Evolutionary conservation across 2,113 vertebrate genomes (phyloP).

Genomic region (Protobothrops mucrosquamatus): DNA sequence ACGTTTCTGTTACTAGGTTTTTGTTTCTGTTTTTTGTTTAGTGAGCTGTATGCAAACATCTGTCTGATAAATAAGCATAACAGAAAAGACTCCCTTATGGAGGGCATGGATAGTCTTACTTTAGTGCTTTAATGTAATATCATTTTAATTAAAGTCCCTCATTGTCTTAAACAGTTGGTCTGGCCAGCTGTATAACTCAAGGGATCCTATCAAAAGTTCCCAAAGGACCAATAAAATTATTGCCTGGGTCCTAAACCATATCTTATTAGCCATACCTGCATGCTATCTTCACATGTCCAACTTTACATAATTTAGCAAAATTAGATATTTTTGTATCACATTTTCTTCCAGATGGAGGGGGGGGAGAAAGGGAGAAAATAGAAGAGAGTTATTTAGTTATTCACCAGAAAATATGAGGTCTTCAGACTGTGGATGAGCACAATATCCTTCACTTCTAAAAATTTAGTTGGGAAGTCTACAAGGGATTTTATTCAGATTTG

Average conservation of each 20-base stretch:
- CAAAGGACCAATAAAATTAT: not conserved
- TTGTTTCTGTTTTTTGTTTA: not conserved
- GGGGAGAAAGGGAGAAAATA: not conserved
- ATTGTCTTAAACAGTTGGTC: not conserved
- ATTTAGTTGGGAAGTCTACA: not conserved
- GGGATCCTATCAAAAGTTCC: not conserved
- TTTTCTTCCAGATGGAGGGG: not conserved
- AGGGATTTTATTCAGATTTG: not conserved
- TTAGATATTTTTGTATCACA: not conserved
- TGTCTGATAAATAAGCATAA: accelerated
- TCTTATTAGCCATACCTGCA: not conserved
- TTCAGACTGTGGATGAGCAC: not conserved
- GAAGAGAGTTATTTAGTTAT: not conserved
- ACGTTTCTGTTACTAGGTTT: not conserved
- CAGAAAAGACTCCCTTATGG: not conserved
- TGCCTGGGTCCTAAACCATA: not conserved
- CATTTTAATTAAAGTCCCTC: slow-evolving; percentile 21
- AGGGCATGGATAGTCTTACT: not conserved
- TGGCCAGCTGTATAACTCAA: not conserved
- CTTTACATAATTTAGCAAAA: not conserved
- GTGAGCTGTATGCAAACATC: not conserved
- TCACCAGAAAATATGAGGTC: not conserved
- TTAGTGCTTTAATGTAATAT: not conserved
- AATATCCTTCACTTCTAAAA: not conserved
- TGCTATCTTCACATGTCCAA: not conserved